These are phyloP conservation scores for Parotia lawesii DNA, from an alignment of 2,113 vertebrate species.

Conservation along the genomic window DNA sequence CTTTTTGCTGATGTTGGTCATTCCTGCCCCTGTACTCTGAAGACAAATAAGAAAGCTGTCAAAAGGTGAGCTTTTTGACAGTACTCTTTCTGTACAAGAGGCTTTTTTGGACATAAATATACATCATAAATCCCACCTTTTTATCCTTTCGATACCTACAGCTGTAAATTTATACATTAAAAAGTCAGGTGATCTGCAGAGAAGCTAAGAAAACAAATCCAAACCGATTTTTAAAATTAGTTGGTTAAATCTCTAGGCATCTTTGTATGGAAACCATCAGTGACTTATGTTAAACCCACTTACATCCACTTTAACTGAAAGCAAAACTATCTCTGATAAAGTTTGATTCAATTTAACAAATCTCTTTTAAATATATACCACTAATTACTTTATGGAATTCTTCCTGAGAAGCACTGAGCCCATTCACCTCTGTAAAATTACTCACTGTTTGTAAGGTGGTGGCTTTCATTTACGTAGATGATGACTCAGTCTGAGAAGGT, in stretches of 20 bases:
- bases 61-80: background rate
- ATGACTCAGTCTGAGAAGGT: background rate
- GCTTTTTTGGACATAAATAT: background rate
- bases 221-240: background rate
- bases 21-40: background rate
- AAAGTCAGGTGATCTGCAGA: background rate
- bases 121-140: accelerated
- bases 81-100: background rate
- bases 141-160: background rate
- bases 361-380: background rate
- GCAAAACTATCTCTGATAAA: background rate
- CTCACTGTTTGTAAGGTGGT: background rate
- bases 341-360: background rate
- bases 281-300: background rate
- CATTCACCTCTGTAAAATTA: background rate
- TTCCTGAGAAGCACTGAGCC: background rate
- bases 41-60: background rate
- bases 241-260: background rate
- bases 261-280: background rate
- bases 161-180: background rate
- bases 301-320: background rate
- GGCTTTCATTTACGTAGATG: background rate
- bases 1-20: background rate
- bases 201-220: background rate
- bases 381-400: background rate